Conservation (phyloP, 1,140 invertebrate species). For the Neotoxoptera formosana region DNA sequence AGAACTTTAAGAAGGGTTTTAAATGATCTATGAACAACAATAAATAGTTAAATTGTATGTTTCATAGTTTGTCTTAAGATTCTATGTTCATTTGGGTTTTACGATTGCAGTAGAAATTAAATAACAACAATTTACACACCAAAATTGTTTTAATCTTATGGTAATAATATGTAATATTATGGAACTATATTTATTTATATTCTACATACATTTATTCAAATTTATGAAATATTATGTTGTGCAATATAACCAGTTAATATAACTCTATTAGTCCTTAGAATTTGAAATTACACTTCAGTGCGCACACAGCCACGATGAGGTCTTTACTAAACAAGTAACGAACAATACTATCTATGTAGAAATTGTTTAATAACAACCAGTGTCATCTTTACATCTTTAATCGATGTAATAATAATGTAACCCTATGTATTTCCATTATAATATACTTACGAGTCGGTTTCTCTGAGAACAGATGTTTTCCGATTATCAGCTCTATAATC, state of each 20-base stretch:
- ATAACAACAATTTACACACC: not conserved
- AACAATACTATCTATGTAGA: not conserved
- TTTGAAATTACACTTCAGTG: not conserved
- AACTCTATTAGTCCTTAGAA: not conserved
- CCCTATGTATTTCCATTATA: no score
- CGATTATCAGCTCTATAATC: not conserved
- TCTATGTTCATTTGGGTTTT: not conserved
- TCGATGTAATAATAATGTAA: not conserved
- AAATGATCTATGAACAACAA: not conserved
- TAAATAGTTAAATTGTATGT: not conserved
- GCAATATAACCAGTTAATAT: not conserved
- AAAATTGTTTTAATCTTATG: not conserved
- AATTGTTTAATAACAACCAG: not conserved
- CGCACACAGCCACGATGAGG: not conserved
- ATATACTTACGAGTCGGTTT: not conserved
- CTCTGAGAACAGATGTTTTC: not conserved
- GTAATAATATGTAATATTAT: not conserved
- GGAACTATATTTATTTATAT: not conserved
- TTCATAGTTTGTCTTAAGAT: no score
- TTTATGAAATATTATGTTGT: not conserved
- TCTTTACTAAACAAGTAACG: not conserved
- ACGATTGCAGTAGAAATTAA: not conserved
- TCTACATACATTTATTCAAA: not conserved
- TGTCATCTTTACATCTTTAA: not conserved
- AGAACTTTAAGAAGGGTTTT: not conserved